phyloP scores from a whole-genome alignment of 2,113 vertebrate genomes.

The Limanda limanda region DNA sequence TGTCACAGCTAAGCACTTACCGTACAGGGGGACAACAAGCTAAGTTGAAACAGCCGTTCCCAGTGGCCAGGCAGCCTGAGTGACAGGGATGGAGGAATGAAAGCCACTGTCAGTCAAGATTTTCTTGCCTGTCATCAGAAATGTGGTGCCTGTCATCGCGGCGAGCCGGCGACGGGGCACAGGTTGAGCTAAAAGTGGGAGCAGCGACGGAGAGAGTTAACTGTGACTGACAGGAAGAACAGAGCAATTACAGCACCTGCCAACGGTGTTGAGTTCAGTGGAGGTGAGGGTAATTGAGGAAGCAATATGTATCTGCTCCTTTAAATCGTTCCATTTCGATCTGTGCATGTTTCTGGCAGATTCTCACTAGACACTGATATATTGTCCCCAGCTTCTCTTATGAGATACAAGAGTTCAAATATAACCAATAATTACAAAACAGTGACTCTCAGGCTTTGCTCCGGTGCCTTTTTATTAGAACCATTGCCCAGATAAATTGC shows the following conservation, averaged over 20 bases:
- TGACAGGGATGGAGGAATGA: conserved; percentile 69
- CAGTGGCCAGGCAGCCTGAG: conserved; percentile 61
- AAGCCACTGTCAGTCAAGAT: conserved; percentile 75
- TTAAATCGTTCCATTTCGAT: conserved; percentile 37
- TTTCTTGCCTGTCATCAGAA: conserved; percentile 73
- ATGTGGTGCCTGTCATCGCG: conserved; percentile 66
- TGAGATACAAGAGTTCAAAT: conserved; percentile 11
- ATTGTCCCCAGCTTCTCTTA: neutral
- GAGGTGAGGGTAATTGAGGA: conserved; percentile 63
- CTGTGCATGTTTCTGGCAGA: conserved; percentile 31
- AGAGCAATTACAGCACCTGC: conserved; percentile 87
- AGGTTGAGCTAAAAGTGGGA: conserved; percentile 78
- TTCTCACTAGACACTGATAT: conserved; percentile 8
- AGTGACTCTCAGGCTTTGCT: neutral
- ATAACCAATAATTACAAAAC: neutral
- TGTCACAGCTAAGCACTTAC: conserved; percentile 22
- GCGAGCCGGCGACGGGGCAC: conserved; percentile 49
- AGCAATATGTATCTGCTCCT: conserved; percentile 39
- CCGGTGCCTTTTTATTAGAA: neutral
- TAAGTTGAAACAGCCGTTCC: conserved; percentile 64
- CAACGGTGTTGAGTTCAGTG: conserved; percentile 76
- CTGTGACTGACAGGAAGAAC: conserved; percentile 89
- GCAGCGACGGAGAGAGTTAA: conserved; percentile 68
- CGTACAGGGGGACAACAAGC: neutral
- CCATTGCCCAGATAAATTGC: neutral